Evolutionary conservation across 1,140 invertebrate species (phyloP), one percentile per base, ranked within the genome.

Genomic region (Teleogryllus occipitalis): DNA sequence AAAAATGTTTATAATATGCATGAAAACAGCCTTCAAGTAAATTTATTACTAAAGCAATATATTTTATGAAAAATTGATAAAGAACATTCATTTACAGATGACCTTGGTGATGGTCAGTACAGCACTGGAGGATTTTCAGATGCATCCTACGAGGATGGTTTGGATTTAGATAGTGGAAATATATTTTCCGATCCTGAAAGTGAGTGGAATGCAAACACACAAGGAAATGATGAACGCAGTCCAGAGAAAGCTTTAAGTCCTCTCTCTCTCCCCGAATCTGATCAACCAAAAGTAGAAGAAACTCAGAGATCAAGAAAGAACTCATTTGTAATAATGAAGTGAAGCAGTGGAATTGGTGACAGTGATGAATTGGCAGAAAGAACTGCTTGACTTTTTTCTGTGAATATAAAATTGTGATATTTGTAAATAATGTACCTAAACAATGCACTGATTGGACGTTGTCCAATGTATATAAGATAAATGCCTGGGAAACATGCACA

Each of bases 121-220:
- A 85, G 83, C 78, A 80, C 85, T 7, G 83, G 54, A 65, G 54
- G 84, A 80, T 81, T 87, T 39, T 87, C 87, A 7, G 86, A 88
- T 80, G 84, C 85, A 80, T 87, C 87, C 0, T 74, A 18, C 7
- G 87, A 48, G 88, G 80, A 79, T 27, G 88, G 89, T 27, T 84
- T 86, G 6, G 82, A 86, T 54, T 80, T 86, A 15, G 83, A 85
- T 22, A 81, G 78, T 15, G 86, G 88, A 12, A 88, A 87, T 79
- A 85, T 89, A 72, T 90, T 90, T 82, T 90, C 89, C 2, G 89
- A 90, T 84, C 87, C 89, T 1, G 89, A 90, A 83, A 90, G 89
- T 47, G 89, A 90, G 81, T 90, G 89, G 83, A 80, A 84, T 39
- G 83, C 83, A 75, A 83, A 84, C 81, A 81, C 81, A 7, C 82